These are phyloP conservation scores for Plectropomus leopardus DNA, from an alignment of 2,113 vertebrate genomes.

Conservation along the genomic window DNA sequence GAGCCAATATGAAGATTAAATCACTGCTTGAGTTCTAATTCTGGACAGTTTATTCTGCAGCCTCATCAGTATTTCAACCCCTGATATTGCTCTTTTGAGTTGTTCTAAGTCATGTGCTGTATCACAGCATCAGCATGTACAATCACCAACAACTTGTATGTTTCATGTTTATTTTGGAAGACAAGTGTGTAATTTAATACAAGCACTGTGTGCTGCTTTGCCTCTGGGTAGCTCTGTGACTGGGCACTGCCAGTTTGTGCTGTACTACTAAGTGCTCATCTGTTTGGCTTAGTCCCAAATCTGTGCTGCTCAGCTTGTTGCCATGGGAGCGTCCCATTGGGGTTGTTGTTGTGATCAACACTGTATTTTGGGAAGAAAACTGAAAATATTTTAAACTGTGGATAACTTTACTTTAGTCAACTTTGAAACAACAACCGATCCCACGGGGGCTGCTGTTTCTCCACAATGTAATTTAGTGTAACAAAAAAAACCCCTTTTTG, in stretches of 20 bases:
- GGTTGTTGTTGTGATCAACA: constrained; percentile 49
- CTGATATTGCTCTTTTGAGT: too few species aligned
- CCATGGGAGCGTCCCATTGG: constrained; percentile 75
- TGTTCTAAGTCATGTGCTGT: not conserved
- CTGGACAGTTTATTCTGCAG: not conserved
- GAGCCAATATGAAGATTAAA: not conserved
- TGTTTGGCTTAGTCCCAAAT: constrained; percentile 71
- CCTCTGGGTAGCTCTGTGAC: not conserved
- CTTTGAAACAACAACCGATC: not conserved
- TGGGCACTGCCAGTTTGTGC: constrained; percentile 28
- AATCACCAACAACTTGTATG: not conserved
- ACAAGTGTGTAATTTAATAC: not conserved
- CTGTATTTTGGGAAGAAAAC: constrained; percentile 42
- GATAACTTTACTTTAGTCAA: not conserved
- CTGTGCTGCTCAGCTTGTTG: constrained; percentile 72
- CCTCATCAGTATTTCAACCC: not conserved
- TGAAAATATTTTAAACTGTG: not conserved
- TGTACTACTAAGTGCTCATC: constrained; percentile 58
- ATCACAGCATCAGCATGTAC: not conserved
- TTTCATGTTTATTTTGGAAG: constrained; percentile 20
- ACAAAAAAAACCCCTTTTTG: constrained; percentile 1
- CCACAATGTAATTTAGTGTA: not conserved
- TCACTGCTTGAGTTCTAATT: not conserved
- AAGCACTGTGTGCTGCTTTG: constrained; percentile 1
- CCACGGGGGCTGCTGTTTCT: not conserved